Evolutionary conservation across 23 tunicate genomes (phyloP).

Genomic region (Clavelina lepadiformis): DNA sequence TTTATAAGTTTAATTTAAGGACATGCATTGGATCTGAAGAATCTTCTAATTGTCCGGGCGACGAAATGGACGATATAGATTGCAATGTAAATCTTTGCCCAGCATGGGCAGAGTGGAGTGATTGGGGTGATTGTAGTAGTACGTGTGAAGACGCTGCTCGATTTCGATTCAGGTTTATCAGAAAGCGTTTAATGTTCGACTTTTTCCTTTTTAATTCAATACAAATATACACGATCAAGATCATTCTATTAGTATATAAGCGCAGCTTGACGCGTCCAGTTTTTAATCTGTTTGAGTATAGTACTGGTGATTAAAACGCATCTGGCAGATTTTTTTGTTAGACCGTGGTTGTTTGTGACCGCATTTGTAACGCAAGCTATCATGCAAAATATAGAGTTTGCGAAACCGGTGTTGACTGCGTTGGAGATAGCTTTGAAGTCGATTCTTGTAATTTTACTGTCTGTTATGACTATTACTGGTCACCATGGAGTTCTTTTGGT

Average conservation of each 20-base stretch:
- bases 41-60: conserved; percentile 31
- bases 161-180: conserved; percentile 9
- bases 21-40: too few species aligned
- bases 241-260: background rate
- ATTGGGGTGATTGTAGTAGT: conserved; percentile 15
- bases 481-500: background rate
- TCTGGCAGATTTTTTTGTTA: too few species aligned
- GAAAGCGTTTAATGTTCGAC: too few species aligned
- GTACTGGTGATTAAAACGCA: too few species aligned
- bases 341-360: too few species aligned
- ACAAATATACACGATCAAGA: too few species aligned
- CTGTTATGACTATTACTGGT: background rate
- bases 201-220: too few species aligned
- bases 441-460: background rate
- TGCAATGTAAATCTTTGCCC: conserved; percentile 18
- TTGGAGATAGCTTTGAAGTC: background rate
- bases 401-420: background rate
- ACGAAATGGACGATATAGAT: background rate
- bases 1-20: too few species aligned
- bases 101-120: conserved; percentile 15
- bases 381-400: conserved; percentile 1
- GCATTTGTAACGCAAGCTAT: too few species aligned
- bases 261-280: too few species aligned
- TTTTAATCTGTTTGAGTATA: too few species aligned
- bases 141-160: conserved; percentile 19